These are phyloP conservation scores for Microcebus ravelobensis DNA, from an alignment of 2,113 vertebrate genomes.

Conservation along the genomic window DNA sequence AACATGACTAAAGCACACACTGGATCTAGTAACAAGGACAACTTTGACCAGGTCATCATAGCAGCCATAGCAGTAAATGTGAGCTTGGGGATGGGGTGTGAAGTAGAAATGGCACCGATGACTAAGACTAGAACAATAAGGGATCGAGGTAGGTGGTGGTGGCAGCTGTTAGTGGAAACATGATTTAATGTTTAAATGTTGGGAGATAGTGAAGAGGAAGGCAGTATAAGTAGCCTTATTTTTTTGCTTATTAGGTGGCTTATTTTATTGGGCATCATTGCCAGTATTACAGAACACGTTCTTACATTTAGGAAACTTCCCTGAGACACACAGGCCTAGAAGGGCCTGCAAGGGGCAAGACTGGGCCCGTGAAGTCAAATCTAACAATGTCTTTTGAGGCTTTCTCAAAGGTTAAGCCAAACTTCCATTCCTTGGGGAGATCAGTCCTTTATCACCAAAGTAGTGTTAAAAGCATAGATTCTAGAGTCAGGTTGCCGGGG, in stretches of 20 bases:
- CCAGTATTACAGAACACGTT: too few species aligned
- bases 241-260: too few species aligned
- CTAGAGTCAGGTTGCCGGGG: background rate
- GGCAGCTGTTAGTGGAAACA: background rate
- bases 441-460: background rate
- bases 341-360: too few species aligned
- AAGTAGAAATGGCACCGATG: background rate
- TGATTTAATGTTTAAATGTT: background rate
- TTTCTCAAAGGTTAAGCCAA: too few species aligned
- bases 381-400: too few species aligned
- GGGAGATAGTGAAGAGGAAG: background rate
- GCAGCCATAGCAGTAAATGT: too few species aligned
- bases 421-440: too few species aligned
- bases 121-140: background rate
- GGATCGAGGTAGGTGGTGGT: background rate
- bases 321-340: too few species aligned
- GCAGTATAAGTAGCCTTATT: background rate
- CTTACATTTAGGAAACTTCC: too few species aligned
- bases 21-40: background rate
- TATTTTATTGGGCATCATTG: too few species aligned
- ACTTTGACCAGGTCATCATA: background rate
- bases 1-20: background rate
- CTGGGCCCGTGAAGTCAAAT: too few species aligned
- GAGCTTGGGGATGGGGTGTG: background rate
- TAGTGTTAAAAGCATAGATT: slow-evolving; percentile 33